These are phyloP conservation scores for Poicephalus meyeri DNA, from an alignment of 2,113 vertebrate genomes.

Conservation along the genomic window DNA sequence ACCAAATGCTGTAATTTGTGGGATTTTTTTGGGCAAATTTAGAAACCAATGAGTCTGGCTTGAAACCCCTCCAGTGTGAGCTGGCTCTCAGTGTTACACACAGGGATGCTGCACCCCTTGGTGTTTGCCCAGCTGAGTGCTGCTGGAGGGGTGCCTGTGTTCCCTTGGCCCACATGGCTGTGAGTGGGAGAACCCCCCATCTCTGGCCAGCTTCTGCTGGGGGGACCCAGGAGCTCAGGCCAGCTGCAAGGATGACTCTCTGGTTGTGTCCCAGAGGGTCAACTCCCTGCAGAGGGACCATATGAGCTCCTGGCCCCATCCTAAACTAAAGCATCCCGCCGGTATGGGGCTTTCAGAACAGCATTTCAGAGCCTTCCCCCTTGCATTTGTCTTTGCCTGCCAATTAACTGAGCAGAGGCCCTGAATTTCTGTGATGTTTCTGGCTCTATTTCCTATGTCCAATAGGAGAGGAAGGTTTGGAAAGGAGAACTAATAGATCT, in stretches of 20 bases:
- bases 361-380: background rate
- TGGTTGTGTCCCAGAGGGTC: accelerated
- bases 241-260: background rate
- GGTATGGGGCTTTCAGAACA: background rate
- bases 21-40: background rate
- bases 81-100: accelerated
- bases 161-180: accelerated
- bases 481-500: background rate
- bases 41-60: background rate
- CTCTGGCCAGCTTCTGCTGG: too few species aligned
- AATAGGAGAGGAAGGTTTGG: background rate
- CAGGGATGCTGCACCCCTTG: accelerated
- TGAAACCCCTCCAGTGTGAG: accelerated
- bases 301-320: accelerated
- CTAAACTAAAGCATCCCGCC: too few species aligned
- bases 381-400: background rate
- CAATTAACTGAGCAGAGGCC: background rate
- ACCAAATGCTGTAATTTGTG: background rate
- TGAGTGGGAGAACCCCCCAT: accelerated
- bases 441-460: background rate
- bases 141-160: background rate
- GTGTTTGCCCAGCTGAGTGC: accelerated
- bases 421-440: background rate
- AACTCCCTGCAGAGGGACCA: too few species aligned
- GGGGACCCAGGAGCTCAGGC: background rate